Conservation (phyloP, 1,140 invertebrate genomes). For the Drosophila cardini region DNA sequence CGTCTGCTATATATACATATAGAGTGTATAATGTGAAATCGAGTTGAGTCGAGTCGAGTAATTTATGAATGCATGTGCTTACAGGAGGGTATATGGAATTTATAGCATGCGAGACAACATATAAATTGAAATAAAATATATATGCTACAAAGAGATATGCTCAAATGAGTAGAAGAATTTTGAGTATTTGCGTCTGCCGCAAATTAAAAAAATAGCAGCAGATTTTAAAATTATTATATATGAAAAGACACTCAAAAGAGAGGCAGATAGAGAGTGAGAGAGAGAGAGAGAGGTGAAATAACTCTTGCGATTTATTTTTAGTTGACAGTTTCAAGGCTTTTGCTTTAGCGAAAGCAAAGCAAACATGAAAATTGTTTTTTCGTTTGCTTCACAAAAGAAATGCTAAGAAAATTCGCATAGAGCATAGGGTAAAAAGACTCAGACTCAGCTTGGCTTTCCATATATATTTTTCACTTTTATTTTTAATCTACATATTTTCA, state of each 20-base stretch:
- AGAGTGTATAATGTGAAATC: constrained; percentile 18
- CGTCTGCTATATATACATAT: not conserved
- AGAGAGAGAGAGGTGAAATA: constrained; percentile 36
- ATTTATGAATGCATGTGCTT: constrained; percentile 48
- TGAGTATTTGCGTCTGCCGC: constrained; percentile 14
- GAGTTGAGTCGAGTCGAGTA: constrained; percentile 19
- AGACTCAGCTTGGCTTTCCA: constrained; percentile 28
- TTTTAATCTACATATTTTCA: constrained; percentile 61
- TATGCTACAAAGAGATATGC: constrained; percentile 36
- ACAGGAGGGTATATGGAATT: constrained; percentile 33
- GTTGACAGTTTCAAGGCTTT: constrained; percentile 82
- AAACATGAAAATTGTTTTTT: constrained; percentile 39
- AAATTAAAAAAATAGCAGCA: constrained; percentile 51
- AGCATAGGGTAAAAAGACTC: constrained; percentile 25
- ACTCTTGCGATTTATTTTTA: constrained; percentile 80
- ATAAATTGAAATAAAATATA: constrained; percentile 65
- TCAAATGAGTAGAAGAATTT: constrained; percentile 32
- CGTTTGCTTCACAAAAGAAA: constrained; percentile 44
- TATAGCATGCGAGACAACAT: constrained; percentile 48
- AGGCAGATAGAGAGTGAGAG: constrained; percentile 33
- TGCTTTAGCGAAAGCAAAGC: constrained; percentile 45
- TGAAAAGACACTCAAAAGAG: constrained; percentile 26
- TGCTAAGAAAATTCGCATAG: constrained; percentile 49
- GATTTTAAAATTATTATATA: constrained; percentile 72
- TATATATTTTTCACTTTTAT: constrained; percentile 9